These are phyloP conservation scores for Eleutherodactylus coqui DNA, from an alignment of 2,797 vertebrate genomes.

Conservation along the genomic window DNA sequence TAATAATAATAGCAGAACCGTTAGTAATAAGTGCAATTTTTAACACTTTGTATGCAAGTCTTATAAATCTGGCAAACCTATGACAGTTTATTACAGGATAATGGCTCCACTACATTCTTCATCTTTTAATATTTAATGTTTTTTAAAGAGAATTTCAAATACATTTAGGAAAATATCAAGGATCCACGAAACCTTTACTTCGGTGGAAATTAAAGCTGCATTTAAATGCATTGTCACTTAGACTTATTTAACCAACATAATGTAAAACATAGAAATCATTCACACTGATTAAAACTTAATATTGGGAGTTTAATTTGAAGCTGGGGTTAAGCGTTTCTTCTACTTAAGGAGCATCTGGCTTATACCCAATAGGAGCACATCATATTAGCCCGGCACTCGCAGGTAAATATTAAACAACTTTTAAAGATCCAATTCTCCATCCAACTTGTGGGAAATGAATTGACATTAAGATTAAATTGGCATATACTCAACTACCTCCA, in stretches of 20 bases:
- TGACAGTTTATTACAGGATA: background rate
- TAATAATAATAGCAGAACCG: background rate
- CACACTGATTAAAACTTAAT: slow-evolving; percentile 58
- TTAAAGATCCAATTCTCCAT: slow-evolving; percentile 36
- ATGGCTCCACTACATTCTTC: background rate
- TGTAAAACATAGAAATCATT: slow-evolving; percentile 59
- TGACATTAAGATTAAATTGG: slow-evolving; percentile 55
- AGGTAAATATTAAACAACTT: slow-evolving; percentile 59
- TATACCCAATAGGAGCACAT: slow-evolving; percentile 43
- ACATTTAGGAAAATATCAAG: slow-evolving; percentile 50
- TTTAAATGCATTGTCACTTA: slow-evolving; percentile 64
- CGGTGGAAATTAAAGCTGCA: slow-evolving; percentile 49
- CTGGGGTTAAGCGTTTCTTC: slow-evolving; percentile 42
- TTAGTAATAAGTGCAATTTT: background rate
- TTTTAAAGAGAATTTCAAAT: slow-evolving; percentile 49
- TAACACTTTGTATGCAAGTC: background rate
- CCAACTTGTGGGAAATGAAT: slow-evolving; percentile 50
- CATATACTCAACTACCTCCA: slow-evolving; percentile 23
- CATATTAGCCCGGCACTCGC: slow-evolving; percentile 39
- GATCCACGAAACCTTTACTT: slow-evolving; percentile 25
- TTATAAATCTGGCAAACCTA: background rate
- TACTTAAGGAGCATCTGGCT: slow-evolving; percentile 44
- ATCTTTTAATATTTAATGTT: slow-evolving; percentile 45
- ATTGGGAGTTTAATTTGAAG: slow-evolving; percentile 55
- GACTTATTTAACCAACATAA: slow-evolving; percentile 62